A percentile compares a stretch with the other conserved stretches of the same genome.
Conservation (phyloP, 2,888 invertebrate genomes). For the Ormyrus rosae region DNA sequence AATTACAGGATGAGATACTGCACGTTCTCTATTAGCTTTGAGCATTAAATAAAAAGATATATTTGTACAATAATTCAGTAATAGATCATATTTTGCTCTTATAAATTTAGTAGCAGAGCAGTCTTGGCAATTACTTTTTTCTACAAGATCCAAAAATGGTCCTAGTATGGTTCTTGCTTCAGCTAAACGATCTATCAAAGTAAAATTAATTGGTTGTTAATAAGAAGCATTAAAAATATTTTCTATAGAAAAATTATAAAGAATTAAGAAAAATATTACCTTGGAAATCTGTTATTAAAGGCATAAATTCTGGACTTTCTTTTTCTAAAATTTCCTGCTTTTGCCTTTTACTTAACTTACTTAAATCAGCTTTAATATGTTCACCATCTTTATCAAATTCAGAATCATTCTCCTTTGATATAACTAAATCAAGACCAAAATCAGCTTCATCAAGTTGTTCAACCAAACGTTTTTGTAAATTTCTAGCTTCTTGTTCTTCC, state of each 20-base stretch:
- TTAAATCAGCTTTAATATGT: conserved; percentile 85
- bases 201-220: conserved; percentile 39
- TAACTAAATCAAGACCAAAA: conserved; percentile 80
- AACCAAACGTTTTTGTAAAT: conserved; percentile 86
- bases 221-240: conserved; percentile 28
- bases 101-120: conserved; percentile 84
- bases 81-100: conserved; percentile 82
- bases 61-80: conserved; percentile 89
- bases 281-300: conserved; percentile 87
- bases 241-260: conserved; percentile 1
- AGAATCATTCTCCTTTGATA: conserved; percentile 66
- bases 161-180: conserved; percentile 82
- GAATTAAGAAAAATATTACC: conserved; percentile 74
- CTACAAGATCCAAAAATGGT: conserved; percentile 82
- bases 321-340: conserved; percentile 87
- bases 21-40: conserved; percentile 84
- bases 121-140: conserved; percentile 80
- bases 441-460: conserved; percentile 88
- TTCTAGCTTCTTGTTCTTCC: conserved; percentile 90
- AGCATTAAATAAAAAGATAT: conserved; percentile 90
- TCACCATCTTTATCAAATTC: conserved; percentile 75
- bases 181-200: conserved; percentile 76
- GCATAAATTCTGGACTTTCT: conserved; percentile 91
- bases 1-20: conserved; percentile 92
- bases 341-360: conserved; percentile 85